phyloP scores from a whole-genome alignment of 2,113 vertebrate species.

The Spilogale gracilis region DNA sequence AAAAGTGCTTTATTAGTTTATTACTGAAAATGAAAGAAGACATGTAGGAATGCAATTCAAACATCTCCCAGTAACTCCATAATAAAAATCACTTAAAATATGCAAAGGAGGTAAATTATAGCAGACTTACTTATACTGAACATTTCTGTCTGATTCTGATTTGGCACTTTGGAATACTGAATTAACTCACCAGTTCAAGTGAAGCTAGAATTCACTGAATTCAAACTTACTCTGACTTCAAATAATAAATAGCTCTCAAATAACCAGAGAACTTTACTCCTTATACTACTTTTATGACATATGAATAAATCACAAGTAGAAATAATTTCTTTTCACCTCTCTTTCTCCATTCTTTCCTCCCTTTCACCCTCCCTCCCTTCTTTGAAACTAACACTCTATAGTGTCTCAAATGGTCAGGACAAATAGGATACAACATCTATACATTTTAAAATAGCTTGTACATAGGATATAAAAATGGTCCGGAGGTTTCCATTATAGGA shows the following conservation, averaged over 20 bases:
- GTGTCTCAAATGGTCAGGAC: background rate
- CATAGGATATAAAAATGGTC: background rate
- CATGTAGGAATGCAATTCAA: background rate
- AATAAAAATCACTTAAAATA: conserved; percentile 12
- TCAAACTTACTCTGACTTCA: conserved; percentile 14
- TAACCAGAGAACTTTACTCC: background rate
- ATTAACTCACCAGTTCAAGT: background rate
- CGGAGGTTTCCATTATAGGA: conserved; percentile 36
- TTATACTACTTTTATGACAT: conserved; percentile 2
- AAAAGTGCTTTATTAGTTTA: background rate
- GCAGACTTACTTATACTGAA: background rate
- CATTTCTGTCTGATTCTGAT: conserved; percentile 40
- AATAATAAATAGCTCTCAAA: background rate
- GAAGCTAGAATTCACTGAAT: background rate
- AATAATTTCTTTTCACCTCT: background rate
- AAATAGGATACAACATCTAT: background rate
- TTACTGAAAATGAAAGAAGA: background rate
- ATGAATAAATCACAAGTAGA: background rate
- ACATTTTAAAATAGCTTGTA: background rate
- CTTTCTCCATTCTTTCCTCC: background rate
- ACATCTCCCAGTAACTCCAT: background rate
- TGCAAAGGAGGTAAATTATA: background rate
- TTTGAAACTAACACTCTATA: background rate
- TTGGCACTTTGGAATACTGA: background rate
- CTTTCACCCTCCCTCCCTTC: background rate